phyloP scores from a whole-genome alignment of 2,888 invertebrate species.

The Drosophila eohydei region DNA sequence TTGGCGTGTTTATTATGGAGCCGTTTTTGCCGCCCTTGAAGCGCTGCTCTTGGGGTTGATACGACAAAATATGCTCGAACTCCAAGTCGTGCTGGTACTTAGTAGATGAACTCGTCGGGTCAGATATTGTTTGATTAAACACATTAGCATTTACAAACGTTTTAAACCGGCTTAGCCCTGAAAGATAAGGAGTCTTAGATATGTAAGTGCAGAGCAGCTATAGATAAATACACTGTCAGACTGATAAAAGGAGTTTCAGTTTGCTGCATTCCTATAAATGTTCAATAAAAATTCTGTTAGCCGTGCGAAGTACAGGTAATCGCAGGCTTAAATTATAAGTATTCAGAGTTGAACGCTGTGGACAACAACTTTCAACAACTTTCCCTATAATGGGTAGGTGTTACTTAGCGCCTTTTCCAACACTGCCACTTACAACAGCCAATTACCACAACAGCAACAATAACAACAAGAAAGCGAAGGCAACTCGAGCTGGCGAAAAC shows the following conservation, averaged over 20 bases:
- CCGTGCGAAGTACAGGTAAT: not conserved
- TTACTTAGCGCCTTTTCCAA: conserved; percentile 68
- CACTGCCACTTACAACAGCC: conserved; percentile 48
- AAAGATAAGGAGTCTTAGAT: not conserved
- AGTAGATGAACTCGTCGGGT: conserved; percentile 49
- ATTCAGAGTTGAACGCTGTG: conserved; percentile 3
- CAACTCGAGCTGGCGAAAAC: conserved; percentile 53
- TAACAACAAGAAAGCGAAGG: conserved; percentile 13
- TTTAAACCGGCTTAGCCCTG: not conserved
- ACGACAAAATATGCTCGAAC: conserved; percentile 11
- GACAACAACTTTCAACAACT: conserved; percentile 30
- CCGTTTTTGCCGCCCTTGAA: conserved; percentile 41
- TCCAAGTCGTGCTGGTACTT: conserved; percentile 14
- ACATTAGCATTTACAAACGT: conserved; percentile 18
- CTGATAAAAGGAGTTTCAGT: not conserved
- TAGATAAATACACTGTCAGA: not conserved
- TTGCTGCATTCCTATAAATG: no score
- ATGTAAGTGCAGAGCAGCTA: not conserved
- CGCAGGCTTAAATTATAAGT: conserved; percentile 5
- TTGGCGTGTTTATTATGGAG: conserved; percentile 71
- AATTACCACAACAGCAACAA: conserved; percentile 31
- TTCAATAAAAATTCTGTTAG: conserved; percentile 1
- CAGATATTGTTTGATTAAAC: conserved; percentile 48
- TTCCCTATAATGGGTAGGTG: conserved; percentile 52
- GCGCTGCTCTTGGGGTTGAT: conserved; percentile 7